Conservation (phyloP, 2,888 invertebrate genomes). For the Silvanus unidentatus region DNA sequence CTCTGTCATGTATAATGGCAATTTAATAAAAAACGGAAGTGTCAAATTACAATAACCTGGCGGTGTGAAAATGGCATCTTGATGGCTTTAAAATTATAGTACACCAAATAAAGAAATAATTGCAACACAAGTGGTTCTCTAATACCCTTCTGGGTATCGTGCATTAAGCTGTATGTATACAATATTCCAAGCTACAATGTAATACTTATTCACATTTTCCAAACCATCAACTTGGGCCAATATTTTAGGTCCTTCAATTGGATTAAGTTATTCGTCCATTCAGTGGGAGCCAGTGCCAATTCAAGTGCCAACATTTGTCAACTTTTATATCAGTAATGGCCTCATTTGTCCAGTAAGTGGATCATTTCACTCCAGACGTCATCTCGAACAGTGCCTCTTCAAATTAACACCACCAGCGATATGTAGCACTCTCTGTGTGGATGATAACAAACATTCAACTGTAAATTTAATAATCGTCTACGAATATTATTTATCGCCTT, state of each 20-base stretch:
- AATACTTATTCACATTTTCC: no score
- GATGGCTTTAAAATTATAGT: conserved; percentile 45
- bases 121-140: no score
- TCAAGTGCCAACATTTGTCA: conserved; percentile 40
- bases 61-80: conserved; percentile 46
- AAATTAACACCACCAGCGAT: conserved; percentile 19
- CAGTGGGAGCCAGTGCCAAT: conserved; percentile 21
- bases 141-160: no score
- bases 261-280: conserved; percentile 24
- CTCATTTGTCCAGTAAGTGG: conserved; percentile 40
- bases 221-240: no score
- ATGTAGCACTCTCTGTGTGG: no score
- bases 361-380: conserved; percentile 29
- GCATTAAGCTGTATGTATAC: no score
- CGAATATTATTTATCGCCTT: no score
- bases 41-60: conserved; percentile 43
- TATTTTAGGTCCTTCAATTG: conserved; percentile 19
- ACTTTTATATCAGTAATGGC: conserved; percentile 45
- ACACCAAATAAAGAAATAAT: conserved; percentile 13
- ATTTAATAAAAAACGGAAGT: conserved; percentile 46
- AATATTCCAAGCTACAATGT: no score
- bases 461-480: no score
- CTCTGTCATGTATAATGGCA: conserved; percentile 32
- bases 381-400: conserved; percentile 23
- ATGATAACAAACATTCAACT: no score